A percentile compares a stretch with the other conserved stretches of the same genome.
phyloP scores from a whole-genome alignment of 2,888 invertebrate genomes.

The Lordiphosa fenestrarum region DNA sequence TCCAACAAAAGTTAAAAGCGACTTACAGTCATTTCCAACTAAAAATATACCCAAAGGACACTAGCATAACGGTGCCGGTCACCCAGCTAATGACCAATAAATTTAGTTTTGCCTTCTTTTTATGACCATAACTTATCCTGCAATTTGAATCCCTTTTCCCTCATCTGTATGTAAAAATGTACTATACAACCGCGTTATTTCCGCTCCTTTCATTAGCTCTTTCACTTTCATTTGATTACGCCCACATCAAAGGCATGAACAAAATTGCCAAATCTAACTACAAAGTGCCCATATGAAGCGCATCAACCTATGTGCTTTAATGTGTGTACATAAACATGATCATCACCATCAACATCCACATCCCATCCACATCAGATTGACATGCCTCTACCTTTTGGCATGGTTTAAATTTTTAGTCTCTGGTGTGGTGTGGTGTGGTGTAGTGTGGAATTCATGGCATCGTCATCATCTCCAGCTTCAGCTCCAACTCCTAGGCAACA shows the following conservation, averaged over 20 bases:
- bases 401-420: slow-evolving; percentile 47
- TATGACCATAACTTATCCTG: too few species aligned
- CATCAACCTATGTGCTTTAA: slow-evolving; percentile 16
- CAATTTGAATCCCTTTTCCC: too few species aligned
- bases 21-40: too few species aligned
- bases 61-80: too few species aligned
- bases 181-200: slow-evolving; percentile 1
- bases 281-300: slow-evolving; percentile 36
- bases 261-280: slow-evolving; percentile 30
- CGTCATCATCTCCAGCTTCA: slow-evolving; percentile 34
- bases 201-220: slow-evolving; percentile 22
- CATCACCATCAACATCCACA: slow-evolving; percentile 15
- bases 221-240: slow-evolving; percentile 37
- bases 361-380: slow-evolving; percentile 30
- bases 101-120: too few species aligned
- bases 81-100: too few species aligned
- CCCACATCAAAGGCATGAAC: slow-evolving; percentile 33
- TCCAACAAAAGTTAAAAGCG: too few species aligned
- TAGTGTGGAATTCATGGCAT: slow-evolving; percentile 60
- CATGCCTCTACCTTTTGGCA: slow-evolving; percentile 38
- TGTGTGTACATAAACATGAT: slow-evolving; percentile 37
- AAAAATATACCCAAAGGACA: too few species aligned
- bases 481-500: slow-evolving; percentile 42
- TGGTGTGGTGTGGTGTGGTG: slow-evolving; percentile 44
- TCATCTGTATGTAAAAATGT: neutral